Percentiles rank a stretch among this genome's conserved stretches.
These are phyloP conservation scores for Apantesis nais DNA, from an alignment of 2,888 invertebrate genomes.

Conservation along the genomic window DNA sequence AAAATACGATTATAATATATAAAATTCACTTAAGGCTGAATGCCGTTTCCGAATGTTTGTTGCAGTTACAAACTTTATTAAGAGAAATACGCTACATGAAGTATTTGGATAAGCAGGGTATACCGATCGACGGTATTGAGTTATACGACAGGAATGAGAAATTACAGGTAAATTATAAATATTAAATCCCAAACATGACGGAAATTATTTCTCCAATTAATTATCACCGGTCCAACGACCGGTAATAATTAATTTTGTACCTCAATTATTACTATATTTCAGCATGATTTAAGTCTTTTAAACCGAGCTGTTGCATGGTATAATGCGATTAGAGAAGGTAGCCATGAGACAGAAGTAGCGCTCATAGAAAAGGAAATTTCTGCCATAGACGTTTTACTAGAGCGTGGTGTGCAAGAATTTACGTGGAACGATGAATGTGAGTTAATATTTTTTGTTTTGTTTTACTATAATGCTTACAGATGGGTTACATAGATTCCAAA, in stretches of 20 bases:
- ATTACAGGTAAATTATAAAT: slow-evolving; percentile 80
- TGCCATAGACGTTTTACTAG: slow-evolving; percentile 89
- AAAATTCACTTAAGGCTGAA: too few relatives aligned
- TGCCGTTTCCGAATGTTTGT: not conserved
- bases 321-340: slow-evolving; percentile 90
- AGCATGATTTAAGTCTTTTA: slow-evolving; percentile 84
- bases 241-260: too few relatives aligned
- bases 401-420: slow-evolving; percentile 88
- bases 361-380: slow-evolving; percentile 91
- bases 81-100: slow-evolving; percentile 93
- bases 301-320: slow-evolving; percentile 91
- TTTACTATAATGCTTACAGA: not conserved
- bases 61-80: slow-evolving; percentile 89
- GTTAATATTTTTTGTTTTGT: not conserved
- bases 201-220: not conserved
- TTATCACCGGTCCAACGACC: too few relatives aligned
- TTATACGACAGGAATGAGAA: slow-evolving; percentile 89
- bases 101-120: slow-evolving; percentile 87
- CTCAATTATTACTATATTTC: not conserved
- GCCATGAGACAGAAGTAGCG: slow-evolving; percentile 91
- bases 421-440: slow-evolving; percentile 94
- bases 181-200: too few relatives aligned
- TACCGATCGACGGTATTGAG: slow-evolving; percentile 87
- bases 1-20: too few relatives aligned
- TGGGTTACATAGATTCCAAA: too few relatives aligned